Evolutionary conservation across 2,888 invertebrate genomes (phyloP).

Genomic region (Caenorhabditis doughertyi): DNA sequence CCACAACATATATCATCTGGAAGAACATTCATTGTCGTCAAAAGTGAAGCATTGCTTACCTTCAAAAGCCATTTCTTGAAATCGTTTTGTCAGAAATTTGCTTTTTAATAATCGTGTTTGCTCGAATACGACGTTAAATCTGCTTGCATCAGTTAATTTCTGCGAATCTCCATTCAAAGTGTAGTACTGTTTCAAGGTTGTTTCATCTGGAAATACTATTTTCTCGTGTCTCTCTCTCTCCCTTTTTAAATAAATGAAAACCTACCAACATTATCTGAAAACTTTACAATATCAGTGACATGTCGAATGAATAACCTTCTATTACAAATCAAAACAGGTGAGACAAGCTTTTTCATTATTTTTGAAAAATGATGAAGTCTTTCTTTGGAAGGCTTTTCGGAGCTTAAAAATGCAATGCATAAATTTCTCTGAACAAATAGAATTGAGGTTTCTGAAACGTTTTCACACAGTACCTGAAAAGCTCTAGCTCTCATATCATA

Average conservation of each 20-base stretch:
- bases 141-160: slow-evolving; percentile 48
- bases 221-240: background rate
- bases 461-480: slow-evolving; percentile 70
- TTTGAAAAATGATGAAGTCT: slow-evolving; percentile 57
- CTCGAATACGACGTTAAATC: slow-evolving; percentile 63
- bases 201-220: slow-evolving; percentile 46
- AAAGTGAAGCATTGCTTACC: background rate
- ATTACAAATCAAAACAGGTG: slow-evolving; percentile 78
- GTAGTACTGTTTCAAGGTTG: slow-evolving; percentile 65
- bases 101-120: slow-evolving; percentile 62
- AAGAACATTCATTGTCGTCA: background rate
- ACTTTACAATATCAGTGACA: slow-evolving; percentile 65
- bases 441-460: background rate
- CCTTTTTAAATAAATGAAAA: background rate
- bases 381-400: slow-evolving; percentile 70
- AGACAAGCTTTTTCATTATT: slow-evolving; percentile 63
- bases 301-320: slow-evolving; percentile 73
- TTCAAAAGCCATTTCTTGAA: slow-evolving; percentile 55
- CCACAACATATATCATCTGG: slow-evolving; percentile 62
- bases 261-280: slow-evolving; percentile 62
- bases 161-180: slow-evolving; percentile 60
- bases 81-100: slow-evolving; percentile 57
- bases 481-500: slow-evolving; percentile 79
- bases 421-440: slow-evolving; percentile 72
- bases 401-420: slow-evolving; percentile 74